Evolutionary conservation across 2,888 invertebrate species (phyloP).

Genomic region (Agriopis marginaria): DNA sequence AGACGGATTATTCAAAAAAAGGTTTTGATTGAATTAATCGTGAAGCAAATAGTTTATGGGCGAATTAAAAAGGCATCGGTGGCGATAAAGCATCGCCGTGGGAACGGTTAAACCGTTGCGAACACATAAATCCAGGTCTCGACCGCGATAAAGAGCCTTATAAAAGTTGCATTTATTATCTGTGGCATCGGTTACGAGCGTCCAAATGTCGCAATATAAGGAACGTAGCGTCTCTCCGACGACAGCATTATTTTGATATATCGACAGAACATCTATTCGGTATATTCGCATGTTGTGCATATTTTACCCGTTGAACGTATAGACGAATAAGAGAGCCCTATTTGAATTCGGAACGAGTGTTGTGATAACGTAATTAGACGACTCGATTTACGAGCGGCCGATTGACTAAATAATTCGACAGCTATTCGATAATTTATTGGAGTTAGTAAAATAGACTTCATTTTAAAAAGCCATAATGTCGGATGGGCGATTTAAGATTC

Average conservation of each 20-base stretch:
- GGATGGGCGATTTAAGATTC: conserved; percentile 24
- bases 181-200: conserved; percentile 60
- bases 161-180: conserved; percentile 76
- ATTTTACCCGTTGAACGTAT: conserved; percentile 45
- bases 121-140: conserved; percentile 66
- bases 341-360: conserved; percentile 42
- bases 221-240: conserved; percentile 50
- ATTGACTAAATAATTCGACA: conserved; percentile 42
- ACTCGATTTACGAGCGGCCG: conserved; percentile 37
- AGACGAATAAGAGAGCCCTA: conserved; percentile 40
- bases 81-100: conserved; percentile 67
- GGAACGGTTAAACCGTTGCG: conserved; percentile 67
- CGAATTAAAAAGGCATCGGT: conserved; percentile 64
- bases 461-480: conserved; percentile 33
- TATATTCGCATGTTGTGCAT: conserved; percentile 50
- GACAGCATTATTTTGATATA: conserved; percentile 70
- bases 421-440: conserved; percentile 39
- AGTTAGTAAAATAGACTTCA: conserved; percentile 28
- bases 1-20: conserved; percentile 36
- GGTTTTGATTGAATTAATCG: conserved; percentile 62
- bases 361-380: conserved; percentile 46
- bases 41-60: conserved; percentile 63
- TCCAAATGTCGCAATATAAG: conserved; percentile 63
- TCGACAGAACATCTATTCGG: conserved; percentile 59
- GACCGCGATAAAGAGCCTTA: conserved; percentile 69